Evolutionary conservation across 2,113 vertebrate genomes (phyloP), one percentile per base, ranked within the genome.

Genomic region (Neopipo cinnamomea): DNA sequence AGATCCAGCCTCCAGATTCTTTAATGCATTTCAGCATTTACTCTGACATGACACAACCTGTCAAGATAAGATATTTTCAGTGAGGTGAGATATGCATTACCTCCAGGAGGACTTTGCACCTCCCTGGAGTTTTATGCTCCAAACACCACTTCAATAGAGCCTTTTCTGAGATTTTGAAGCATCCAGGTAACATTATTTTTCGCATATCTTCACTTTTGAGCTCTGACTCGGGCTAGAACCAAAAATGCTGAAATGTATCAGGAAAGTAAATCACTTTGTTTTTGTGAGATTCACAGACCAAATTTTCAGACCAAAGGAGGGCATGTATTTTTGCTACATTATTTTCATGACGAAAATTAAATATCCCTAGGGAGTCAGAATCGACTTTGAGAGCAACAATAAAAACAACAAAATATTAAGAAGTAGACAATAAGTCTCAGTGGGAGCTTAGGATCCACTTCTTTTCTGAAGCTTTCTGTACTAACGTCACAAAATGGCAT

Each of bases 31-130:
- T 93, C 27, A 11, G n/a, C 70, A 33, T 93, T 94, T 92, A 72
- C 68, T 89, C 49, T 87, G 85, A 92, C 93, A 84, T 83, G 92
- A 93, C 72, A 93, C 76, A 94, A 39, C 76, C 61, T 92, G 91
- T 66, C 80, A 93, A 82, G 88, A 85, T 81, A 75, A 92, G 76
- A 33, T 91, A 72, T 82, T 78, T 94, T 82, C 80, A 49, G 30
- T 75, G 79, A 93, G 80, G 41, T 82, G 52, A 97, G 70, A 88
- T 72, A 86, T 58, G 62, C 9, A 14, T 62, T 87, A 89, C 83
- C 49, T 91, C 41, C 62, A 81, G 76, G 76, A 95, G 53, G 79
- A 91, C 83, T 96, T 81, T 88, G 93, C 35, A 83, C 59, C 16
- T 91, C 71, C 59, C 50, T 80, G 75, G 71, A 96, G 90, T 91